Base-by-base conservation (phyloP, 2,113 vertebrate genomes). In the Heptranchias perlo region DNA sequence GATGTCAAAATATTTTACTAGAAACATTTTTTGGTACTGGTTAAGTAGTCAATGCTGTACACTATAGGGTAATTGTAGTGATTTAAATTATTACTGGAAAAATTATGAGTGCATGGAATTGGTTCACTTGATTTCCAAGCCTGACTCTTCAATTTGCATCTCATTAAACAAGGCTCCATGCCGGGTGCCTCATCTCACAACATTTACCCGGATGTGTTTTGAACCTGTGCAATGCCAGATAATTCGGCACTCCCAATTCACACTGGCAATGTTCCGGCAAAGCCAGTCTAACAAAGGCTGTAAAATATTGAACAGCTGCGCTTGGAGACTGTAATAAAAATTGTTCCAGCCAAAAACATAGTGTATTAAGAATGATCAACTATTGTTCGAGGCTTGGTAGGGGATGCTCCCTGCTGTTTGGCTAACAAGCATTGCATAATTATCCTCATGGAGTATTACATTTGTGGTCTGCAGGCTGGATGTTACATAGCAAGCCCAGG, bases 371-470 rank as follows among this genome's bases (percentile, higher is more conserved):
- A 65, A 67, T 65, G 8, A 67, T 94, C 14, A 16, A n/a, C 28
- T 61, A n/a, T 93, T 44, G 91, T 93, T 64, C 61, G 47, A 95
- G 13, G 28, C 93, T 95, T 95, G 61, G 93, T 69, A 49, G 93
- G 69, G 93, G 14, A 64, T 69, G 93, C 64, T 65, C 93, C 93
- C 93, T 95, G 39, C 93, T 95, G 93, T 49, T 95, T 65, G 44
- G 39, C 44, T 94, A 18, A 31, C 39, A 95, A 47, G 47, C 18
- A 69, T 31, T 49, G 64, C 62, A 95, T 18, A 7, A 44, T 69
- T 44, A 13, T n/a, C 54, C 14, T 64, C 58, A 92, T 21, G n/a
- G n/a, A 58, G 47, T 54, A 91, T 93, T 64, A 89, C 54, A 18
- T 89, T 49, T 58, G 87, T 39, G 23, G 35, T 21, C 21, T 94